A percentile compares a stretch with the other conserved stretches of the same genome.
These are phyloP conservation scores for Pteruthius melanotis DNA, from an alignment of 2,113 vertebrate species.

Conservation along the genomic window DNA sequence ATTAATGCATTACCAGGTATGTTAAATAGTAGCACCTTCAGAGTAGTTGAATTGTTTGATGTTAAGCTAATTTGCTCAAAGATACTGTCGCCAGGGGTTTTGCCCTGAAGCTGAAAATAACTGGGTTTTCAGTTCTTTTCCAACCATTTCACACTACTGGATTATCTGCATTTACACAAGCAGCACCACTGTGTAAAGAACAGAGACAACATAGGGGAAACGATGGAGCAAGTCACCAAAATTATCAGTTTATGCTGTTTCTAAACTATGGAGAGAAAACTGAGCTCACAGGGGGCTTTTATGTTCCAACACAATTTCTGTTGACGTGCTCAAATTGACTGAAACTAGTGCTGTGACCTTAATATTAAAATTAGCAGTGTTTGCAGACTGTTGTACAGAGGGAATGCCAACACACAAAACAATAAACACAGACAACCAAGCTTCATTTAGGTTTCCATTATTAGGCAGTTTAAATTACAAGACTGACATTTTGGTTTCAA, in stretches of 20 bases:
- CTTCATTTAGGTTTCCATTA: not conserved
- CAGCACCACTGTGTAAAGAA: not conserved
- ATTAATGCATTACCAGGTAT: slow-evolving; percentile 96
- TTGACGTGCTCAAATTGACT: not conserved
- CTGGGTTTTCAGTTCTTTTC: not conserved
- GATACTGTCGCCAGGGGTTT: not conserved
- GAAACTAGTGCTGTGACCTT: not conserved
- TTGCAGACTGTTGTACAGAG: not conserved
- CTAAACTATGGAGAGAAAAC: not conserved
- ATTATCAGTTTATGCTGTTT: not conserved
- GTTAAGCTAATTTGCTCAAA: not conserved
- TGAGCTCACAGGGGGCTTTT: not conserved
- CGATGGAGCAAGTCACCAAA: not conserved
- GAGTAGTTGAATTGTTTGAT: not conserved
- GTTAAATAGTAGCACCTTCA: not conserved
- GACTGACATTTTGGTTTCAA: not conserved
- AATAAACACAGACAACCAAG: not conserved
- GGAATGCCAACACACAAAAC: not conserved
- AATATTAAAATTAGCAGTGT: not conserved
- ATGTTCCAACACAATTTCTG: not conserved
- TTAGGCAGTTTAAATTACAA: not conserved
- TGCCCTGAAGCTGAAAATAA: not conserved
- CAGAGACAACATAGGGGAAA: not conserved
- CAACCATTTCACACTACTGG: not conserved
- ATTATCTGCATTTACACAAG: not conserved